Evolutionary conservation across 2,797 vertebrate genomes (phyloP).

Genomic region (Falco columbarius): DNA sequence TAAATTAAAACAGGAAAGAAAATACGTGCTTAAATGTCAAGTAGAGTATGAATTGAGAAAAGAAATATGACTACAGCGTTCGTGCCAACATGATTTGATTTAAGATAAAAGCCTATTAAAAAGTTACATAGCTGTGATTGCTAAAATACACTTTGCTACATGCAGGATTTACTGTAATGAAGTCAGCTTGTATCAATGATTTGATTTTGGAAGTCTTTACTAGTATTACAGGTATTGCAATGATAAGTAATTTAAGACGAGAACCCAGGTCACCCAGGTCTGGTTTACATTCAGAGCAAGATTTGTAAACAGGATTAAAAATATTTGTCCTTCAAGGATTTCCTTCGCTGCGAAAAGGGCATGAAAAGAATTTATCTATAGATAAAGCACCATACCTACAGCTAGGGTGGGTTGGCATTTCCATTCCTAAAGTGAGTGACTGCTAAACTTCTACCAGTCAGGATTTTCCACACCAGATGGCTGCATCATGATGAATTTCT

Average conservation of each 20-base stretch:
- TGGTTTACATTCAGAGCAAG: not conserved
- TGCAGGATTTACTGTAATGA: not conserved
- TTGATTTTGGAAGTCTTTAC: not conserved
- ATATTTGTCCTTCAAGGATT: not conserved
- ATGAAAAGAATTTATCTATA: not conserved
- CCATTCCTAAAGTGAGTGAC: not conserved
- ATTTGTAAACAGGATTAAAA: not conserved
- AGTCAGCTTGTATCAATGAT: not conserved
- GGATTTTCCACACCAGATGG: not conserved
- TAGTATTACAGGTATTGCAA: not conserved
- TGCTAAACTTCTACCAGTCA: not conserved
- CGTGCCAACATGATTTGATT: not conserved
- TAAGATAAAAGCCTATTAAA: not conserved
- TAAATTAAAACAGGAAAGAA: not conserved
- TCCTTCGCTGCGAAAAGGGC: not conserved
- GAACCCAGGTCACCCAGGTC: not conserved
- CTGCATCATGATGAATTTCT: not conserved
- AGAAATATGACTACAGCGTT: not conserved
- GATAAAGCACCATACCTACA: not conserved
- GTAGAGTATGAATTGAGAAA: not conserved
- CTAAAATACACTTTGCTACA: not conserved
- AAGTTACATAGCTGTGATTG: not conserved
- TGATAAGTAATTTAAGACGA: not conserved
- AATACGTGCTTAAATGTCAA: not conserved
- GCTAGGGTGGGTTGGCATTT: not conserved